Percentiles rank a stretch among this genome's conserved stretches.
Evolutionary conservation across 2,113 vertebrate genomes (phyloP).

Genomic region (Eubucco bourcierii): DNA sequence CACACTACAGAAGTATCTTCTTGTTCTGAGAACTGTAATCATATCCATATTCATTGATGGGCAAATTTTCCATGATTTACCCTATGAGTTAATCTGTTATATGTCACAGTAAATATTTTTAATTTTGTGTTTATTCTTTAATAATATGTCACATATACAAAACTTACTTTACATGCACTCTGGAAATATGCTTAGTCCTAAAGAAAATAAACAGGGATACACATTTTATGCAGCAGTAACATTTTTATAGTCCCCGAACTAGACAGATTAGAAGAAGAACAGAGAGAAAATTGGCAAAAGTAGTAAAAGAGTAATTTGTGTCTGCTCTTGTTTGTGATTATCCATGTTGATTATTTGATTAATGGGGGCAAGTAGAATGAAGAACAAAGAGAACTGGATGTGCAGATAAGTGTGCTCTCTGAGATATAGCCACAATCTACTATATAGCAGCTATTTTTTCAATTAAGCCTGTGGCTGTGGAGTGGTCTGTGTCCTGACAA

Average conservation of each 20-base stretch:
- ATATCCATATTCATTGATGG: not conserved
- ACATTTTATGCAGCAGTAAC: not conserved
- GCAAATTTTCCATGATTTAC: not conserved
- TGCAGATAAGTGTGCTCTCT: not conserved
- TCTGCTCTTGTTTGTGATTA: not conserved
- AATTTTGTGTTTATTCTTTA: not conserved
- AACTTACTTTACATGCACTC: not conserved
- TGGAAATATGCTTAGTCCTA: not conserved
- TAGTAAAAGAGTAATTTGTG: not conserved
- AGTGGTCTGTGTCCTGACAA: not conserved
- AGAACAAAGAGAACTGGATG: not conserved
- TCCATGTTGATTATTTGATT: not conserved
- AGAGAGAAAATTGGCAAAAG: not conserved
- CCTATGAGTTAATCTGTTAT: not conserved
- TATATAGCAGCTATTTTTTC: not conserved
- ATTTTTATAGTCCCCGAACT: not conserved
- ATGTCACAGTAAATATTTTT: not conserved
- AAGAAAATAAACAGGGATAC: rapidly evolving
- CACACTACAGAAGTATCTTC: not conserved
- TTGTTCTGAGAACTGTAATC: not conserved
- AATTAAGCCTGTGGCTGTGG: not conserved
- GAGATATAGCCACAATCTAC: not conserved
- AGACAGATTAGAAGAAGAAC: not conserved
- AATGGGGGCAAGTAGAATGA: not conserved
- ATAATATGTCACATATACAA: not conserved